Evolutionary conservation across 2,113 vertebrate species (phyloP).

Genomic region (Oncorhynchus kisutch): DNA sequence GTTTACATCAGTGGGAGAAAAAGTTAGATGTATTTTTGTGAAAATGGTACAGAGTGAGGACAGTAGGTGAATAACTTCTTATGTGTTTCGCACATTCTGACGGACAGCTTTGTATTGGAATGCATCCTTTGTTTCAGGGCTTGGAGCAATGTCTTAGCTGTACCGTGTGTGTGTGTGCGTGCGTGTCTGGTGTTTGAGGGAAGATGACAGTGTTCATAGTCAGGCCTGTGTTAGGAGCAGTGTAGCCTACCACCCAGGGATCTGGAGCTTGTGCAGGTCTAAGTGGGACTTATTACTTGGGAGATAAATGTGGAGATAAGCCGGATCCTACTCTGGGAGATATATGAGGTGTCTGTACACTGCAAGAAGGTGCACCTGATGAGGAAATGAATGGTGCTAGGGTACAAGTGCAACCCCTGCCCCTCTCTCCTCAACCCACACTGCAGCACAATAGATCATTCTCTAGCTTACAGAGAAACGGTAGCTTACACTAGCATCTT

Average conservation of each 20-base stretch:
- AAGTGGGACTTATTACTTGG: constrained; percentile 71
- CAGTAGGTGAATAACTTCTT: not conserved
- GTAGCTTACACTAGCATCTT: not conserved
- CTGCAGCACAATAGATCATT: constrained; percentile 21
- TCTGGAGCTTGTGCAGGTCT: constrained; percentile 49
- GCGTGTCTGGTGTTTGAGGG: not conserved
- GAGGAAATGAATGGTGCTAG: constrained; percentile 64
- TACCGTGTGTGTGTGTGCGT: not conserved
- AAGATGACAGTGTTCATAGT: not conserved
- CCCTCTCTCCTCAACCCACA: constrained; percentile 47
- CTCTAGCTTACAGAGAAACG: constrained; percentile 11
- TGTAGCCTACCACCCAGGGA: constrained; percentile 41
- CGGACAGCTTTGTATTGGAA: not conserved
- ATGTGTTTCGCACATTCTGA: not conserved
- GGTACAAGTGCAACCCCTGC: constrained; percentile 51
- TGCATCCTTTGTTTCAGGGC: not conserved
- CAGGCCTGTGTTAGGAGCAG: constrained; percentile 33
- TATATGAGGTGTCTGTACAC: constrained; percentile 66
- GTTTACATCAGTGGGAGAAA: not conserved
- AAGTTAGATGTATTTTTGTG: not conserved
- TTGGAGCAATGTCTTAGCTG: not conserved
- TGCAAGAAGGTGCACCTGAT: constrained; percentile 57
- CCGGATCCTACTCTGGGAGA: constrained; percentile 52
- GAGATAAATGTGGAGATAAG: constrained; percentile 74
- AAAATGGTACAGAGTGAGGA: not conserved